Percentiles rank a stretch among this genome's conserved stretches.
These are phyloP conservation scores for Chesias legatella DNA, from an alignment of 2,888 invertebrate species.

Conservation along the genomic window DNA sequence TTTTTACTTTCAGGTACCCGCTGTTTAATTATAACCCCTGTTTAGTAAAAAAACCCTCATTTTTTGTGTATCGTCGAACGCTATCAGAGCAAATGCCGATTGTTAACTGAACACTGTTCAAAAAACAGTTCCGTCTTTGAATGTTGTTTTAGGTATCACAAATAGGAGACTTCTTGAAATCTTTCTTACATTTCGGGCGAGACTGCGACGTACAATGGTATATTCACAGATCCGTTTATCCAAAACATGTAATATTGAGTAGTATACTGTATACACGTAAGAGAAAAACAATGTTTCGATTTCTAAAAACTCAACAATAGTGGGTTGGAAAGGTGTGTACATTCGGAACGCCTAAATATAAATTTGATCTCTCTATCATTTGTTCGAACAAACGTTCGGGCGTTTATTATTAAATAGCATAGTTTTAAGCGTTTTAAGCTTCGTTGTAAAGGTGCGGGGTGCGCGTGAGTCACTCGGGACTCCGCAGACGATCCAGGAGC, in stretches of 20 bases:
- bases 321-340: slow-evolving; percentile 45
- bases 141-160: slow-evolving; percentile 39
- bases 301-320: slow-evolving; percentile 31
- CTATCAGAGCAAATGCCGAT: slow-evolving; percentile 36
- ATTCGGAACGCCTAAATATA: slow-evolving; percentile 52
- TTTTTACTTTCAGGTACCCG: too few species aligned
- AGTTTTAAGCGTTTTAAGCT: slow-evolving; percentile 48
- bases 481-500: slow-evolving; percentile 63
- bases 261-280: too few species aligned
- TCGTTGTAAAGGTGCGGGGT: slow-evolving; percentile 39
- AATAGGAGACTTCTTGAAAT: slow-evolving; percentile 23
- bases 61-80: slow-evolving; percentile 21
- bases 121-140: slow-evolving; percentile 44
- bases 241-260: too few species aligned
- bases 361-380: slow-evolving; percentile 44
- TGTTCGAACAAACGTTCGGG: slow-evolving; percentile 44
- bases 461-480: slow-evolving; percentile 59
- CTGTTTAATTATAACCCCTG: too few species aligned
- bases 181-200: too few species aligned
- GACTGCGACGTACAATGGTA: too few species aligned
- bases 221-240: too few species aligned
- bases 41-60: slow-evolving; percentile 20
- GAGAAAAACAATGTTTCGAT: slow-evolving; percentile 32
- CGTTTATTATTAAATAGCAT: slow-evolving; percentile 53
- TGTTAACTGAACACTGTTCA: slow-evolving; percentile 52